A percentile compares a stretch with the other conserved stretches of the same genome.
Evolutionary conservation across 2,113 vertebrate genomes (phyloP).

Genomic region (Prochilodus magdalenae): DNA sequence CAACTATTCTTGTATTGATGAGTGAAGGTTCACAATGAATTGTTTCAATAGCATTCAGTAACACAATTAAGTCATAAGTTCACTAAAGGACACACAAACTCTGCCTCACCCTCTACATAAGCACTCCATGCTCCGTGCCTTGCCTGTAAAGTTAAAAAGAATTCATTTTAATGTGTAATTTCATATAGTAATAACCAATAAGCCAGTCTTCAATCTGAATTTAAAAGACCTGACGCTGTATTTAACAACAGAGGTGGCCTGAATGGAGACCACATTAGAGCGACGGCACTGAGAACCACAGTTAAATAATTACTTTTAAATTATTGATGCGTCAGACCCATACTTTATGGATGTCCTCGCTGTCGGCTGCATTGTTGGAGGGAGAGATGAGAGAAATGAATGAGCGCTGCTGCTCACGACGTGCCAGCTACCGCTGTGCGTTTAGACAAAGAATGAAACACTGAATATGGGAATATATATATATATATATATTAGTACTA

Average conservation of each 20-base stretch:
- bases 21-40: too few relatives aligned
- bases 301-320: conserved; percentile 69
- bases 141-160: not conserved
- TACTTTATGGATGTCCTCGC: conserved; percentile 45
- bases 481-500: too few relatives aligned
- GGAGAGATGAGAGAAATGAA: not conserved
- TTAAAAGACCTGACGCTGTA: not conserved
- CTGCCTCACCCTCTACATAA: too few relatives aligned
- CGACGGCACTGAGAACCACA: conserved; percentile 39
- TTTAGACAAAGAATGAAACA: not conserved
- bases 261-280: conserved; percentile 29
- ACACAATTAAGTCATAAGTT: too few relatives aligned
- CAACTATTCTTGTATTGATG: too few relatives aligned
- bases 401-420: conserved; percentile 2
- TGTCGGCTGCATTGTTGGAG: not conserved
- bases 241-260: conserved; percentile 51
- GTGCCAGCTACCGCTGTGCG: not conserved
- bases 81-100: too few relatives aligned
- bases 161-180: not conserved
- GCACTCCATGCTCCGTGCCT: too few relatives aligned
- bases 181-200: not conserved
- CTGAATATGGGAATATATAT: not conserved
- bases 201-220: not conserved
- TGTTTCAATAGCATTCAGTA: too few relatives aligned
- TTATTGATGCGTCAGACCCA: conserved; percentile 61